Evolutionary conservation across 2,797 vertebrate genomes (phyloP), one percentile per base, ranked within the genome.

Genomic region (Mionectes olivaceus): DNA sequence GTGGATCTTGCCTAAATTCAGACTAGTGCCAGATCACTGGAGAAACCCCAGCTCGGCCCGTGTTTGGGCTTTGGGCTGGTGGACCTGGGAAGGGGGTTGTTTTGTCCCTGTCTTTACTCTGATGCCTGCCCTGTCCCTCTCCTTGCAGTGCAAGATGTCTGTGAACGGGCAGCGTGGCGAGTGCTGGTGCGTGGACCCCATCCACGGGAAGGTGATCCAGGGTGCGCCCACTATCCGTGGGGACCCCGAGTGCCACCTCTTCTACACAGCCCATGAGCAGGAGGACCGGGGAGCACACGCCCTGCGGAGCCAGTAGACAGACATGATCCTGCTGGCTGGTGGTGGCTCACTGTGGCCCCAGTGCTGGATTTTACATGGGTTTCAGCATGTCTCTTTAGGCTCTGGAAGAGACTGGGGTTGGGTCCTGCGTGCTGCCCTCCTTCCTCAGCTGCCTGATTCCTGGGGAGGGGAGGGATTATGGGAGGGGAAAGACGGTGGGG

Each of bases 171-270:
- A 99, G 97, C 98, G 99, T 44, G 99, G 99, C 2, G 99, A 99
- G 97, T 99, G 99, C 96, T 99, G 99, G 99, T 99, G 99, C 1
- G 99, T 99, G 92, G 98, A 99, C 97, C 99, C 99, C 65, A 97
- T 98, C 91, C 99, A 99, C 0, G 99, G 99, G 73, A 96, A 99
- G 95, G 98, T 98, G 97, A 99, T 99, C 92, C 97, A 98, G 61
- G 98, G 98, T 0, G 98, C 99, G 1, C 98, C 98, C 69, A 98
- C 97, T 93, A 97, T 99, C 94, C 98, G 99, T 8, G 99, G 99
- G 63, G 99, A 99, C 95, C 99, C 99, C 0, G 98, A 99, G 97
- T 99, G 99, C 96, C 98, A 98, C 96, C 99, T 98, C 96, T 99
- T 98, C 97, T 98, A 98, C 46, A 98, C 92, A 84, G 98, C 89